These are phyloP conservation scores for Argyresthia albistria DNA, from an alignment of 2,888 invertebrate genomes.

Conservation along the genomic window DNA sequence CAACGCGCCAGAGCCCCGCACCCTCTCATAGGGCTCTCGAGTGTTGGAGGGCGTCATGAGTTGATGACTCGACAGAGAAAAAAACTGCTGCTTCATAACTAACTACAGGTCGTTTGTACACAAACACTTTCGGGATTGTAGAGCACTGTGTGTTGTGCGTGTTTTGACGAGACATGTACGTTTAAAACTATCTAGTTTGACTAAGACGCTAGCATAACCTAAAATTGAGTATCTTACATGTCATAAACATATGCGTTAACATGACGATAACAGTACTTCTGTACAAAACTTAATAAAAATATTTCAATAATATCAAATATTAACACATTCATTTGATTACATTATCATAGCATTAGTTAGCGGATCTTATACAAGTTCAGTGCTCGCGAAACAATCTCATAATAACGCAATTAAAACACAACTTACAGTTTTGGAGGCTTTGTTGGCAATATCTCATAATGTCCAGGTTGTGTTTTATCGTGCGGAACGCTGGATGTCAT, in stretches of 20 bases:
- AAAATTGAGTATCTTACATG: too few relatives aligned
- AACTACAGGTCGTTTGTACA: conserved; percentile 43
- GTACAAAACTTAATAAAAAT: too few relatives aligned
- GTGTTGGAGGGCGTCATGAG: background rate
- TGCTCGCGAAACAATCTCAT: conserved; percentile 36
- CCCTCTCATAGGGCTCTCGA: background rate
- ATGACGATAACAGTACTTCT: too few relatives aligned
- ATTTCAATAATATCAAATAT: too few relatives aligned
- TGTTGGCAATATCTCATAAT: conserved; percentile 41
- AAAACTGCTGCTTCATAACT: conserved; percentile 19
- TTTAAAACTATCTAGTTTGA: too few relatives aligned
- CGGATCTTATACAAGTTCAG: conserved; percentile 17
- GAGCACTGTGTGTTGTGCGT: background rate
- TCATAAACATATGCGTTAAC: too few relatives aligned
- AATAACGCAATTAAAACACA: conserved; percentile 43
- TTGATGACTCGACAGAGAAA: too few relatives aligned
- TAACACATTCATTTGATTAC: background rate
- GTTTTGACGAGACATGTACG: background rate
- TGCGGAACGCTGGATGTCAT: conserved; percentile 68
- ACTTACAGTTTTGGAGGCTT: conserved; percentile 39
- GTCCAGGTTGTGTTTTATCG: conserved; percentile 61
- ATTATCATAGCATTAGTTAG: conserved; percentile 2
- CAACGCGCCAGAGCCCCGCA: background rate
- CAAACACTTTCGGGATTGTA: conserved; percentile 14
- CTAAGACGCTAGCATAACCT: too few relatives aligned